phyloP scores from a whole-genome alignment of 2,113 vertebrate genomes.

The Sitta europaea region DNA sequence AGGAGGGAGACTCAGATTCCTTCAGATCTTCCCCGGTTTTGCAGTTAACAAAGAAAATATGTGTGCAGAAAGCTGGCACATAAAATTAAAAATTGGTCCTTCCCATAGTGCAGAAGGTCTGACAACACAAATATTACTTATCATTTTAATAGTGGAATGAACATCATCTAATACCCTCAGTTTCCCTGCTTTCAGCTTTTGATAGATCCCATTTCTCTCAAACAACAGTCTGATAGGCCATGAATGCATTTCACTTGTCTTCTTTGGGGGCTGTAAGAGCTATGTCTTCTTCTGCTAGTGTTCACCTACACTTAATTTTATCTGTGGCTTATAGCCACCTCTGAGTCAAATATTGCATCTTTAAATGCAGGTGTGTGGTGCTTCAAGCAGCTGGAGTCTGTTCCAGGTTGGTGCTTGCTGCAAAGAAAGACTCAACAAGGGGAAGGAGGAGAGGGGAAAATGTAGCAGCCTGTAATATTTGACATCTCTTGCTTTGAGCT shows the following conservation, averaged over 20 bases:
- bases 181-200: neutral
- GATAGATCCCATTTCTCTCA: neutral
- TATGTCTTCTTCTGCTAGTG: fast-evolving
- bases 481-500: neutral
- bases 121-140: neutral
- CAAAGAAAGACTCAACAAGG: neutral
- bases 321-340: neutral
- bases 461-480: neutral
- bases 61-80: neutral
- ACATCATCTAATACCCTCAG: neutral
- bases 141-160: neutral
- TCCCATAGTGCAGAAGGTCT: neutral
- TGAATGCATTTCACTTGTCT: neutral
- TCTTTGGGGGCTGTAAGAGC: neutral
- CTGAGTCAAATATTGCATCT: neutral
- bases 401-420: neutral
- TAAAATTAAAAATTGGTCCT: neutral
- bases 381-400: neutral
- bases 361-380: neutral
- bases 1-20: neutral
- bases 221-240: neutral
- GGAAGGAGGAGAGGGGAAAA: neutral
- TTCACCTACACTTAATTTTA: neutral
- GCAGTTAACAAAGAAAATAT: neutral
- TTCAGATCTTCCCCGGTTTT: neutral